Evolutionary conservation across 2,797 vertebrate species (phyloP).

Genomic region (Acestrorhynchus altus): DNA sequence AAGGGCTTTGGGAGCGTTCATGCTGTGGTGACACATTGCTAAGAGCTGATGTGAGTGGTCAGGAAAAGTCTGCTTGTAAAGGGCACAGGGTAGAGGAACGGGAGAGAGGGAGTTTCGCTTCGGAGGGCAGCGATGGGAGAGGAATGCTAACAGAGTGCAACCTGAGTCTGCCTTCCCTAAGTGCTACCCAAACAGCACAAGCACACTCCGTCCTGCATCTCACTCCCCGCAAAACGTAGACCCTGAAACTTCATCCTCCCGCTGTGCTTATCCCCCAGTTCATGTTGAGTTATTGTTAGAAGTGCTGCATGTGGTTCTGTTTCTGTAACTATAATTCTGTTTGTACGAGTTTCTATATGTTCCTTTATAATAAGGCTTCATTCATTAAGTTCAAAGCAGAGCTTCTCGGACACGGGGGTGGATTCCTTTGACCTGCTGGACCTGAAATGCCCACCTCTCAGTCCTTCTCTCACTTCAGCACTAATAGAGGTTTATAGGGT

Average conservation of each 20-base stretch:
- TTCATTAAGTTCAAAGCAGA: too few relatives aligned
- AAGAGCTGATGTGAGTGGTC: conserved; percentile 43
- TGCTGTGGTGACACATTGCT: conserved; percentile 45
- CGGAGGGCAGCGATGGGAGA: conserved; percentile 54
- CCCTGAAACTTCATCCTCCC: conserved; percentile 70
- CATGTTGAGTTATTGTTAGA: conserved; percentile 79
- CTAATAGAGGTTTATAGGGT: background rate
- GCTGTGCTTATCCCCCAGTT: conserved; percentile 67
- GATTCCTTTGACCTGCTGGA: too few relatives aligned
- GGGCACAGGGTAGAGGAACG: conserved; percentile 24
- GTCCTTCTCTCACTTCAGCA: too few relatives aligned
- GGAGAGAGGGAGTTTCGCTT: conserved; percentile 13
- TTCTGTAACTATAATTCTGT: conserved; percentile 37
- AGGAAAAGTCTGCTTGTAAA: conserved; percentile 53
- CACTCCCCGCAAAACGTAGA: background rate
- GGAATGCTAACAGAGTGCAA: conserved; percentile 81
- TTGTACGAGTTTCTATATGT: too few relatives aligned
- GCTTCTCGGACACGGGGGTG: too few relatives aligned
- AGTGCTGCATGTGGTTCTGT: conserved; percentile 70
- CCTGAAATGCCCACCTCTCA: too few relatives aligned
- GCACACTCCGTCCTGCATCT: conserved; percentile 42
- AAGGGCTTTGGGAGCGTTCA: conserved; percentile 27
- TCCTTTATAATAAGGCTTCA: too few relatives aligned
- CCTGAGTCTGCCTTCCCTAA: conserved; percentile 66
- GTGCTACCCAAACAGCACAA: conserved; percentile 73